Evolutionary conservation across 1,140 invertebrate species (phyloP).

Genomic region (Drosophila repletoides): DNA sequence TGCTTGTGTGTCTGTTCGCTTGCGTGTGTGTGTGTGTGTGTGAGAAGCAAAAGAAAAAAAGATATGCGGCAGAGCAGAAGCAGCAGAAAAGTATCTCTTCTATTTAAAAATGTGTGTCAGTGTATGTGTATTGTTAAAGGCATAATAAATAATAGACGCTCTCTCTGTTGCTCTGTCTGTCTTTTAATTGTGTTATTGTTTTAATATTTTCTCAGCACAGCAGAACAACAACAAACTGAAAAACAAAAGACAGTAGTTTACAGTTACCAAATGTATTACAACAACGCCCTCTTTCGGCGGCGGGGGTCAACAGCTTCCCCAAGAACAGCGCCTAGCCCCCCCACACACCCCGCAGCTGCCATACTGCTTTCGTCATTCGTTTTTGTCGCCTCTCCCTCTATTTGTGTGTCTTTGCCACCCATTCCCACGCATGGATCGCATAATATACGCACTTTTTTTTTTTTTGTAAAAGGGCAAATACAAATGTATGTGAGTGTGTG

Average conservation of each 20-base stretch:
- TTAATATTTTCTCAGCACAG: conserved; percentile 64
- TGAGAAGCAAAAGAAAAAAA: conserved; percentile 61
- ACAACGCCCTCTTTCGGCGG: conserved; percentile 46
- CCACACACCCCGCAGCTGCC: conserved; percentile 20
- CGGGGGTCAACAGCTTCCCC: conserved; percentile 37
- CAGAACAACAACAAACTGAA: conserved; percentile 62
- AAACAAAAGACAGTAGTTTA: conserved; percentile 46
- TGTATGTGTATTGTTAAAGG: conserved; percentile 65
- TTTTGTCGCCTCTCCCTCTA: conserved; percentile 31
- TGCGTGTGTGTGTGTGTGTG: conserved; percentile 37
- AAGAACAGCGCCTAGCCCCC: too few relatives aligned
- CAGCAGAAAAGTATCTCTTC: conserved; percentile 70
- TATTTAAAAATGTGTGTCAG: conserved; percentile 80
- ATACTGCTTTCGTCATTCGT: conserved; percentile 45
- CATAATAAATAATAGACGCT: conserved; percentile 75
- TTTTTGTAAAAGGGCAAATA: conserved; percentile 55
- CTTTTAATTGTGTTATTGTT: conserved; percentile 65
- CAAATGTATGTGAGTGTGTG: conserved; percentile 12
- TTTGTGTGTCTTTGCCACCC: conserved; percentile 6
- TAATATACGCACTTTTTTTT: conserved; percentile 51
- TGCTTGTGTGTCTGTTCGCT: conserved; percentile 24
- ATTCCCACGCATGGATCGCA: conserved; percentile 56
- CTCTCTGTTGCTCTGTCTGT: conserved; percentile 12
- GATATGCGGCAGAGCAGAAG: conserved; percentile 66
- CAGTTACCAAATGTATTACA: conserved; percentile 43